Base-by-base conservation (phyloP, 2,113 vertebrate genomes). In the Hyperoodon ampullatus region DNA sequence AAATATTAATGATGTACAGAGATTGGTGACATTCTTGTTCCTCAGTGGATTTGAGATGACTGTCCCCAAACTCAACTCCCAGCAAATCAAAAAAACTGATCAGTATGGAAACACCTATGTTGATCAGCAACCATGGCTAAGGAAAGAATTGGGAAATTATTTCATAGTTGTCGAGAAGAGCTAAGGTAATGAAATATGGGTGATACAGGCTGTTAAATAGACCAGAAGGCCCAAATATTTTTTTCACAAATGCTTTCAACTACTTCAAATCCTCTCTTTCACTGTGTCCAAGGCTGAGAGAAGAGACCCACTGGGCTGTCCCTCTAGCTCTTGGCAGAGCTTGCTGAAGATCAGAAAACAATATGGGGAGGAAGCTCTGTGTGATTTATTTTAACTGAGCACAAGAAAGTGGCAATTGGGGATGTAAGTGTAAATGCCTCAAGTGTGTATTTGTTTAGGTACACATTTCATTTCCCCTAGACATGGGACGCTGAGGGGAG, bases 311-410 rank as follows among this genome's bases (percentile, higher is more conserved):
- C 15, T 33, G 75, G 85, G 35, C 26, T 35, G 19, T 0, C n/a
- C 0, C 26, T 81, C 55, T 74, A 18, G 0, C 65, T 96, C 92
- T 84, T 95, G 58, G n/a, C 72, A 88, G 44, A 80, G 81, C 39
- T 86, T 89, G 83, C 61, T 96, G 53, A 60, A 70, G 39, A 85
- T 93, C 70, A 87, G 91, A 92, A 95, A 96, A 89, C 33, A 95
- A 89, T 47, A 42, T 6, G 80, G 66, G 92, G 90, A 97, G 60
- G 93, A 94, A 95, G 47, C 63, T 84, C 13, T 42, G 12, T 77
- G 91, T 74, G 61, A 85, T 92, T 97, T 77, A 60, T 95, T 97
- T 77, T 16, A 95, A 98, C 14, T 61, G n/a, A 94, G 14, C 71
- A 42, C 70, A 96, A 97, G 86, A 26, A 92, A 55, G 44, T 12